These are phyloP conservation scores for Pteromalus puparum DNA, from an alignment of 1,140 invertebrate genomes.

Conservation along the genomic window DNA sequence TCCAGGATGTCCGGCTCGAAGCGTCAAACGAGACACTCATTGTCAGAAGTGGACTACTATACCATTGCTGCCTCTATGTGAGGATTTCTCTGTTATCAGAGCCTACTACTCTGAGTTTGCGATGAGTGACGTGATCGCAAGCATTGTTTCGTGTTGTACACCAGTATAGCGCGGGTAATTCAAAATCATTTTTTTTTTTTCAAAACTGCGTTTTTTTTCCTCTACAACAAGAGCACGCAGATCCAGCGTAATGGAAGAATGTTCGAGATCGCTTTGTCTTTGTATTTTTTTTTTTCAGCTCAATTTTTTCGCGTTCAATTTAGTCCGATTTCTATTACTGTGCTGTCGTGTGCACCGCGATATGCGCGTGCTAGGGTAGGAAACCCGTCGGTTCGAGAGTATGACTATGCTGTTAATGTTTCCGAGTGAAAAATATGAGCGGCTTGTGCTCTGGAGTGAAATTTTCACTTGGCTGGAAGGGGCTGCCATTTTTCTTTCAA, in stretches of 20 bases:
- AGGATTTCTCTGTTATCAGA: not conserved
- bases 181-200: not conserved
- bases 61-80: not conserved
- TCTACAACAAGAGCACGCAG: too few species aligned
- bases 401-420: conserved; percentile 21
- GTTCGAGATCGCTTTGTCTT: too few species aligned
- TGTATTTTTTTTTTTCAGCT: not conserved
- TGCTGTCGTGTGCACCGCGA: conserved; percentile 25
- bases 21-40: not conserved
- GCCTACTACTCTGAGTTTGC: not conserved
- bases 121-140: not conserved
- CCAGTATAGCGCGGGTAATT: not conserved
- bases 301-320: conserved; percentile 24
- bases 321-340: conserved; percentile 28
- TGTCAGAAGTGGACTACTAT: not conserved
- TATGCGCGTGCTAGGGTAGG: not conserved
- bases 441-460: conserved; percentile 19
- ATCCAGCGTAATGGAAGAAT: too few species aligned
- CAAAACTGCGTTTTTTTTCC: too few species aligned
- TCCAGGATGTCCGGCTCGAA: not conserved
- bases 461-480: conserved; percentile 3
- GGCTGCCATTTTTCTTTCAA: not conserved
- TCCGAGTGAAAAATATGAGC: conserved; percentile 21
- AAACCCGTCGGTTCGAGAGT: not conserved
- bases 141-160: not conserved